Conservation (phyloP, 2,113 vertebrate species). For the Xiphophorus maculatus region DNA sequence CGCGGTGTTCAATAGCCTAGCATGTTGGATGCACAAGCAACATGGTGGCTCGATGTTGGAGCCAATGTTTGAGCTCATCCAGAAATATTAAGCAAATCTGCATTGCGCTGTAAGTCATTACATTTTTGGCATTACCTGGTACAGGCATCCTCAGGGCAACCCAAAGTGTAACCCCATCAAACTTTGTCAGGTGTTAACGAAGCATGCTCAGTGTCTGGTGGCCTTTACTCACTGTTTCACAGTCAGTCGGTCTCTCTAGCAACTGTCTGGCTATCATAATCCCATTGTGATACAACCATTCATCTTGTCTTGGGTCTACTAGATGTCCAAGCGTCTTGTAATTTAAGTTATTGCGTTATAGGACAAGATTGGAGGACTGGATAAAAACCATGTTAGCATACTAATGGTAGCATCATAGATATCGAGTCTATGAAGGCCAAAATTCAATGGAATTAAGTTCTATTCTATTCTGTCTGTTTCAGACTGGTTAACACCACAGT, state of each 20-base stretch:
- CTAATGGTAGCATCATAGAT: neutral
- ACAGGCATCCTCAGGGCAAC: no score
- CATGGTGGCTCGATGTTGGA: no score
- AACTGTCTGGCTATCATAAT: neutral
- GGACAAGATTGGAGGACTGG: no score
- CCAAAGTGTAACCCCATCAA: neutral
- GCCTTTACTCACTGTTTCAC: neutral
- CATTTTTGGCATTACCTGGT: no score
- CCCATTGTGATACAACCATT: neutral
- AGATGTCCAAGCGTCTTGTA: neutral
- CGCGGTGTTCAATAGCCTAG: no score
- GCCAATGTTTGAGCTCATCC: no score
- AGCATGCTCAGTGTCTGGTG: no score
- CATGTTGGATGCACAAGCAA: neutral
- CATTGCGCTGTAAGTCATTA: neutral
- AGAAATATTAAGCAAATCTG: no score
- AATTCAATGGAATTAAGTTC: neutral
- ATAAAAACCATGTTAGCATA: neutral
- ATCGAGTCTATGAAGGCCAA: neutral
- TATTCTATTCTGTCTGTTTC: slow-evolving; percentile 30
- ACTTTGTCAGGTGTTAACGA: neutral
- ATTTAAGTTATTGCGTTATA: neutral
- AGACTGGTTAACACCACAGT: slow-evolving; percentile 65
- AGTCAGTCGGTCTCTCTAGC: neutral
- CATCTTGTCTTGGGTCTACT: neutral